Evolutionary conservation across 2,888 invertebrate species (phyloP), one percentile per base, ranked within the genome.

Genomic region (Habroteleia sp.): DNA sequence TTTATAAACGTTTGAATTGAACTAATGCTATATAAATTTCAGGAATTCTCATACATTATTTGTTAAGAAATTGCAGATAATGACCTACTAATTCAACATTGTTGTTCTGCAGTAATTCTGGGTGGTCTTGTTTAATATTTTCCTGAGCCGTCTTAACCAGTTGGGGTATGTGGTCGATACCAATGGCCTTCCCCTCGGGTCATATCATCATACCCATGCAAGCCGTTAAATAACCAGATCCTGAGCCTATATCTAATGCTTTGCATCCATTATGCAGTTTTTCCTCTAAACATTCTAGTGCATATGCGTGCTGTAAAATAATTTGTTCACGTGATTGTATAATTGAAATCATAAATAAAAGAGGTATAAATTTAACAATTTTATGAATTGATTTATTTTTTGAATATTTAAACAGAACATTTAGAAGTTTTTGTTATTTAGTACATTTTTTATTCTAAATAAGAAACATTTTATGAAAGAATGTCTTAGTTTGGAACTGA

Each of bases 201-300:
- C 95, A 95, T 37, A 96, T 91, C 93, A 96, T 95, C 25, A 94
- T 89, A 10, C 95, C 94, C 93, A 98, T 96, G 83, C 97, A 97
- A 7, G 95, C 94, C 0, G 97, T 97, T 33, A 98, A 90, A 87
- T 97, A 98, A 1, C 98, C 98, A 69, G 96, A 96, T 0, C 98
- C 98, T 14, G 96, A 97, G 7, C 98, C 98, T 39, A 98, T 96
- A 89, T 98, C 98, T 75, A 98, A 89, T 1, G 96, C 96, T 83
- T 91, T 93, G 52, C 93, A 93, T 6, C 96, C 97, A 56, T 93
- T 92, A 20, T 90, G 89, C 44, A 98, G 89, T 80, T 96, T 94
- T 76, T 94, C 93, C 83, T 93, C 93, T 44, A 98, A 90, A 76
- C 93, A 91, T 90, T 98, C 97, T 84, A 98, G 89, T 20, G 97